Evolutionary conservation across 2,797 vertebrate species (phyloP).

Genomic region (Sphaeramia orbicularis): DNA sequence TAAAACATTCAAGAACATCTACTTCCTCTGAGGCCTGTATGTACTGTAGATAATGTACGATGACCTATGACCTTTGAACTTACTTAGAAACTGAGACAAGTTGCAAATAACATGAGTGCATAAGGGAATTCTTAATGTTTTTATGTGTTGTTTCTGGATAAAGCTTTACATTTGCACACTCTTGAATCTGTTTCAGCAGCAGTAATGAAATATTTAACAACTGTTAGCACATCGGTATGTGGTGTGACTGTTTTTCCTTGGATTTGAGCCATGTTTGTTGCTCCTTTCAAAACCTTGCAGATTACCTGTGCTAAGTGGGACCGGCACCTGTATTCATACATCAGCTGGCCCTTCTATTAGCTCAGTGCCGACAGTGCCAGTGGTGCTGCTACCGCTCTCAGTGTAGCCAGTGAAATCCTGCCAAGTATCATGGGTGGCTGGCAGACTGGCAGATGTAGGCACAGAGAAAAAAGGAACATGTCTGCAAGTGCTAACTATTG

Average conservation of each 20-base stretch:
- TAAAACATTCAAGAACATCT: no score
- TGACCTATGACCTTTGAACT: slow-evolving; percentile 27
- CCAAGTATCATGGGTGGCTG: slow-evolving; percentile 74
- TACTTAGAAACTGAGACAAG: slow-evolving; percentile 3
- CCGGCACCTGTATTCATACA: slow-evolving; percentile 52
- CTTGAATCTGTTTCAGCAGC: slow-evolving; percentile 19
- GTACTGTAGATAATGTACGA: slow-evolving; percentile 5
- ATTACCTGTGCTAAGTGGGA: slow-evolving; percentile 59
- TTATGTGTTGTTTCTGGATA: slow-evolving; percentile 14
- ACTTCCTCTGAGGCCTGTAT: slow-evolving; percentile 16
- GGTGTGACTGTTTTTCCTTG: slow-evolving; percentile 28
- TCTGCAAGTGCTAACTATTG: slow-evolving; percentile 66
- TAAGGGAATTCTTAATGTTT: slow-evolving; percentile 19
- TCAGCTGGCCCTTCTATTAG: slow-evolving; percentile 60
- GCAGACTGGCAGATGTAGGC: slow-evolving; percentile 62
- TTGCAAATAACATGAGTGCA: slow-evolving; percentile 32
- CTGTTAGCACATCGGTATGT: slow-evolving; percentile 30
- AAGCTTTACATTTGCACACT: background rate
- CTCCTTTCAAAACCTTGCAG: slow-evolving; percentile 54
- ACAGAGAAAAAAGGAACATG: slow-evolving; percentile 59
- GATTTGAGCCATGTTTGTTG: slow-evolving; percentile 41
- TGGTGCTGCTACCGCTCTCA: slow-evolving; percentile 53
- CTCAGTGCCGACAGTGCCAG: slow-evolving; percentile 51
- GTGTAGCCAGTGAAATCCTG: slow-evolving; percentile 63
- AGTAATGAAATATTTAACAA: slow-evolving; percentile 28